A percentile compares a stretch with the other conserved stretches of the same genome.
phyloP scores from a whole-genome alignment of 2,888 invertebrate species.

The Seira sanloemensis region DNA sequence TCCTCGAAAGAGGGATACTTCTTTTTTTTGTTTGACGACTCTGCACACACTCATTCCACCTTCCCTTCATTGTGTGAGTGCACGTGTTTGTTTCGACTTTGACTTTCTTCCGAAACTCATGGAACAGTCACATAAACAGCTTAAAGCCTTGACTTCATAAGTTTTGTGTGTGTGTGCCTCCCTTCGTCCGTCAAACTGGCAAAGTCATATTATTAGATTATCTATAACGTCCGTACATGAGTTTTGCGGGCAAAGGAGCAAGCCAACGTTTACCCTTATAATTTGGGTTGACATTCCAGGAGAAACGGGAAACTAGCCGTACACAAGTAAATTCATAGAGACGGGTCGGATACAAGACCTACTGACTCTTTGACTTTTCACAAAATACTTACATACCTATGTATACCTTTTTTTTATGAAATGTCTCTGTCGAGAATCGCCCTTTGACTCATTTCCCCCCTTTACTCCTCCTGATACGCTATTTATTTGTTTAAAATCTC shows the following conservation, averaged over 20 bases:
- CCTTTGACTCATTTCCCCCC: not conserved
- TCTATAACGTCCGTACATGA: slow-evolving; percentile 7
- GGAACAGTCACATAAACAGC: not conserved
- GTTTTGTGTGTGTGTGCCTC: no score
- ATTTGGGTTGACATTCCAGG: not conserved
- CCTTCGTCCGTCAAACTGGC: not conserved
- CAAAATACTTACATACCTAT: not conserved
- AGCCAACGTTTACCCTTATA: slow-evolving; percentile 3
- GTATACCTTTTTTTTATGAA: not conserved
- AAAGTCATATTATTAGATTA: slow-evolving; percentile 32
- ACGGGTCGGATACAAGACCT: no score
- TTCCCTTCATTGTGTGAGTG: not conserved
- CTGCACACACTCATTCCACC: not conserved
- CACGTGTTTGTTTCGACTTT: not conserved
- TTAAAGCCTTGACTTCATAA: not conserved
- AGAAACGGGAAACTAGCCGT: no score
- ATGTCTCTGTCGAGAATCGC: not conserved
- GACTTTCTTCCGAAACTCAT: not conserved
- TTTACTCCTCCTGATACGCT: not conserved
- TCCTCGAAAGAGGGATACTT: not conserved
- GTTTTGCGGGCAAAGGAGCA: not conserved
- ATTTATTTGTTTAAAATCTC: not conserved
- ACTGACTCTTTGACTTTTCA: no score
- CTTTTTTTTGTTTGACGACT: not conserved
- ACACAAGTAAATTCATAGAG: no score